Evolutionary conservation across 1,140 invertebrate genomes (phyloP), one percentile per base, ranked within the genome.

Genomic region (Aphaenogaster ashmeadi): DNA sequence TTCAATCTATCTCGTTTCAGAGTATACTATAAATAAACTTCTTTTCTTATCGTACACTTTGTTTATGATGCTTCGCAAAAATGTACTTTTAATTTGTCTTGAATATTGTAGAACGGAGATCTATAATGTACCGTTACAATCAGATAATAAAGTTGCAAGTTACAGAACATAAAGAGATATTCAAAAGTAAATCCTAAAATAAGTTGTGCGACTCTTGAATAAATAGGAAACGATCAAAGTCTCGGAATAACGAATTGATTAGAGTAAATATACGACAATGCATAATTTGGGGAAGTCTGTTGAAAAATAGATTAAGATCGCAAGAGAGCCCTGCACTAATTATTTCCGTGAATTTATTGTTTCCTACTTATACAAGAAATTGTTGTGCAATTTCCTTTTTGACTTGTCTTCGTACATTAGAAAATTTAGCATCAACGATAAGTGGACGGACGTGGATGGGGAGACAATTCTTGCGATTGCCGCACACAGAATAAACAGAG

Each of bases 221-320:
- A 66, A 79, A 79, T 64, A 66, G 8, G n/a, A 77, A 60, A 60
- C 54, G 21, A 60, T 56, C 15, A 33, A 44, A 44, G 18, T 21
- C 36, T 7, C 1, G n/a, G 4, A 77, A 18, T 15, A 27, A 7
- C 52, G 15, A 56, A 9, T 56, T 58, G 15, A 41, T 41, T 58
- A 15, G 1, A 36, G n/a, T 50, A 8, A 44, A 74, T 41, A 18
- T 27, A 38, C 11, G 9, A 21, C 62, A 21, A 36, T 21, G 2
- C 1, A 44, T 79, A 44, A 33, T 60, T n/a, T 18, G 18, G 21
- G 4, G 8, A 50, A 41, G 8, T 21, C 5, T 33, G 5, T 50
- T 41, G 6, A 66, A 75, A 60, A 8, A 75, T 2, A 50, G 15
- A 58, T 84, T 54, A 33, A 79, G 18, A 36, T 33, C 38, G 5